Evolutionary conservation across 1,140 invertebrate species (phyloP), one percentile per base, ranked within the genome.

Genomic region (Bombus waltoni): DNA sequence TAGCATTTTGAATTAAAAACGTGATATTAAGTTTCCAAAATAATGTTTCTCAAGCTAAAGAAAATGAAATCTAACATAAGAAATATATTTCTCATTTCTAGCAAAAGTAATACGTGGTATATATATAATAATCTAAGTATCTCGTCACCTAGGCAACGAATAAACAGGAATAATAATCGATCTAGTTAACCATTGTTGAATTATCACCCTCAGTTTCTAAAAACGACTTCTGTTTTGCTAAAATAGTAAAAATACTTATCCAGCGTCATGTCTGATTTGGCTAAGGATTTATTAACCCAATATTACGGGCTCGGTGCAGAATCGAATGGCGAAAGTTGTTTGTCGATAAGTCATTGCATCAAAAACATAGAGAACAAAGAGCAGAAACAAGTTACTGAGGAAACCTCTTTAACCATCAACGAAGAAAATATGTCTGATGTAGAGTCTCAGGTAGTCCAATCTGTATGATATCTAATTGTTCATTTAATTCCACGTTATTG

Each of bases 261-360:
- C 0, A 25, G 1, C 15, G 32, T 28, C 9, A 90, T 90, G 88
- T 76, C 81, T 0, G 86, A 90, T 53, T 73, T 87, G 4, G 57
- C 82, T 1, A 75, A 47, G 25, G 81, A 40, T 62, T 77, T 90
- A 15, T 72, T 90, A 18, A 47, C 15, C 0, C 86, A 77, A 6
- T 90, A 90, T 88, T 90, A 90, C 18, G 89, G 86, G 44, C 40
- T 88, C n/a, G 75, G 65, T 8, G 35, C 70, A 4, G 57, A 70
- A 53, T n/a, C 66, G 1, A 68, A 65, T 32, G 18, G 13, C 8
- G 47, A 80, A 47, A 88, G 15, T 11, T 86, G 68, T 18, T 10
- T 81, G 35, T 88, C 86, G 3, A 90, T 90, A 38, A 88, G 72
- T 25, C 70, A 80, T 38, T 81, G 75, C 15, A n/a, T 83, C 10